Evolutionary conservation across 2,797 vertebrate species (phyloP), one percentile per base, ranked within the genome.

Genomic region (Falco columbarius): DNA sequence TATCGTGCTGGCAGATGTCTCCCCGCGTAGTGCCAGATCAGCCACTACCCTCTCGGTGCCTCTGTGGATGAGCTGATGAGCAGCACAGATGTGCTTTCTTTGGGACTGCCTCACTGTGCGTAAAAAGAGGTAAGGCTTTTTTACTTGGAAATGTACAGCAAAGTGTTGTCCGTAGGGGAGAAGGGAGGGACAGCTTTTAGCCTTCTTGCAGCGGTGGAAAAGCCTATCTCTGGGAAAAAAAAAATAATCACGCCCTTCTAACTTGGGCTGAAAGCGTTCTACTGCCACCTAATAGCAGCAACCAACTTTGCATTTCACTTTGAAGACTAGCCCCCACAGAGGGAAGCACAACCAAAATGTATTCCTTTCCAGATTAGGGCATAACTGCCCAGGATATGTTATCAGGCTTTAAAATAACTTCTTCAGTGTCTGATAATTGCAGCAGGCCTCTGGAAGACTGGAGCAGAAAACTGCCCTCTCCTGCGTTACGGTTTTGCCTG

Each of bases 71-170:
- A 99, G 95, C 52, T 92, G 97, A 62, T 98, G 98, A 89, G 99
- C 99, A 18, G 99, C 99, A 4, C 97, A 95, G 80, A 99, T 96
- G 94, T 99, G 99, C 92, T 98, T 98, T 16, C 97, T 98, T 97
- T 99, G 99, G 73, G 97, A 98, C 14, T 97, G 98, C 79, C 97
- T 98, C 97, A 99, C 99, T 99, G 97, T 21, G 36, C 19, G 90
- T 10, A 88, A 87, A 94, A 49, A 97, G 82, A 95, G 76, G 91
- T 79, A 86, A 84, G 82, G 44, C 8, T 88, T 93, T 89, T 93
- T 97, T 83, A 97, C 70, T 94, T n/a, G 71, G 70, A 81, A 86
- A 67, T 0, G 5, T 42, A 65, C 9, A 74, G 85, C 55, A 42
- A 84, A 81, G 67, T 12, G n/a, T 46, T 76, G 80, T 75, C 75